phyloP scores from a whole-genome alignment of 2,888 invertebrate species.

The Mactromeris polynyma region DNA sequence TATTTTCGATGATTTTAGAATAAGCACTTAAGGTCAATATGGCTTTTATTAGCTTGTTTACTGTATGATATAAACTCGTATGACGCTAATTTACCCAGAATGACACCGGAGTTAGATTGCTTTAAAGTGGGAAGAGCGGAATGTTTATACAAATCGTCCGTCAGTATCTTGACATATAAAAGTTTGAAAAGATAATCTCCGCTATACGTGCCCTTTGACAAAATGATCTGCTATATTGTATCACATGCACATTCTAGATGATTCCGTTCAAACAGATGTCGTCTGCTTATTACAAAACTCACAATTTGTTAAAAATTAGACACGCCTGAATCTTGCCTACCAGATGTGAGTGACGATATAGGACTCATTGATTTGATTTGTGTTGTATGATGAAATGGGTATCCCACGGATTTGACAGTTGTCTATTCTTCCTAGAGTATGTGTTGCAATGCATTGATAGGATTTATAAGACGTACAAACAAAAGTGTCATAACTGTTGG shows the following conservation, averaged over 20 bases:
- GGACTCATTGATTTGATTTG: slow-evolving; percentile 2
- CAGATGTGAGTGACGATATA: not conserved
- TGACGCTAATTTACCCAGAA: not conserved
- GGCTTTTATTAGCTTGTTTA: slow-evolving; percentile 4
- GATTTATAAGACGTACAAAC: slow-evolving; percentile 54
- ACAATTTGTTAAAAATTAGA: slow-evolving; percentile 10
- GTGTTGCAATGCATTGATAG: slow-evolving; percentile 43
- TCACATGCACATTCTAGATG: not conserved
- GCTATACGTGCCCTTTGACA: not conserved
- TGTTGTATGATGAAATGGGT: slow-evolving; percentile 11
- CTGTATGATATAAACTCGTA: not conserved
- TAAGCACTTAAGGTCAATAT: not conserved
- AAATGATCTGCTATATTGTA: not conserved
- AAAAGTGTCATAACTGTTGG: slow-evolving; percentile 55
- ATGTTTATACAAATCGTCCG: not conserved
- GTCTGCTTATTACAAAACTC: slow-evolving; percentile 7
- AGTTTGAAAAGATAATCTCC: not conserved
- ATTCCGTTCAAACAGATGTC: slow-evolving; percentile 3
- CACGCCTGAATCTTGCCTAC: slow-evolving; percentile 5
- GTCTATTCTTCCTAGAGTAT: slow-evolving; percentile 25
- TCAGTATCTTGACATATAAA: not conserved
- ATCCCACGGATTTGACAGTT: slow-evolving; percentile 53
- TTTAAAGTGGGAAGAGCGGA: not conserved
- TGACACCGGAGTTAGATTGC: not conserved
- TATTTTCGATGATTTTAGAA: not conserved